Percentiles rank a stretch among this genome's conserved stretches.
Evolutionary conservation across 1,140 invertebrate species (phyloP).

Genomic region (Apis cerana): DNA sequence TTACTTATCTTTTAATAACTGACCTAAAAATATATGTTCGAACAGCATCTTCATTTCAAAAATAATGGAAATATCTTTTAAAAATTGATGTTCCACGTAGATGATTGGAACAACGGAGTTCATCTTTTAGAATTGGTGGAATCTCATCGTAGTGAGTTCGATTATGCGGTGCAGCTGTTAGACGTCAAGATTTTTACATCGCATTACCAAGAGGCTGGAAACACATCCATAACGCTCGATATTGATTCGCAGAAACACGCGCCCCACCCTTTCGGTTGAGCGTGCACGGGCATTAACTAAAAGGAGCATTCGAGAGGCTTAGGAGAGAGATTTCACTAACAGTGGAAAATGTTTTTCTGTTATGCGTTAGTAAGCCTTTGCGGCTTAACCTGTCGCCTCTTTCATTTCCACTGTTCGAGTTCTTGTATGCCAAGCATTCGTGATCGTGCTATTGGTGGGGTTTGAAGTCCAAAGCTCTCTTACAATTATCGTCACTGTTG

Average conservation of each 20-base stretch:
- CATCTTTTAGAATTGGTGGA: not conserved
- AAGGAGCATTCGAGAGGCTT: conserved; percentile 29
- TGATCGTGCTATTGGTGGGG: not conserved
- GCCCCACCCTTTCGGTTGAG: conserved; percentile 6
- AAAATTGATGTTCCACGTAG: not conserved
- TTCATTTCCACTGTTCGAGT: not conserved
- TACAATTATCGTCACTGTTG: too few species aligned
- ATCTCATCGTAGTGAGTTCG: not conserved
- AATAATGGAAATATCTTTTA: too few species aligned
- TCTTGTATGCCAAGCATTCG: not conserved
- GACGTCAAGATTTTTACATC: conserved; percentile 57
- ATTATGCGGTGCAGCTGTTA: conserved; percentile 43
- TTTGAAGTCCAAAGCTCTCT: too few species aligned
- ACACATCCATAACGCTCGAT: conserved; percentile 49
- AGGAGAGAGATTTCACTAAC: conserved; percentile 23
- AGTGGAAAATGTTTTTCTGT: conserved; percentile 46
- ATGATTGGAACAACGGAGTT: not conserved
- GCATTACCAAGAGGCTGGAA: conserved; percentile 36
- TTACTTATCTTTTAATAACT: not conserved
- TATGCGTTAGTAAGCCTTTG: conserved; percentile 27
- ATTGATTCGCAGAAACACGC: conserved; percentile 55
- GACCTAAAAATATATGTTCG: not conserved
- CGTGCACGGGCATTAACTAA: conserved; percentile 47
- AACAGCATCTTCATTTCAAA: too few species aligned
- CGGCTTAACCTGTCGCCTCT: conserved; percentile 18